A percentile compares a stretch with the other conserved stretches of the same genome.
These are phyloP conservation scores for Prunella strophiata DNA, from an alignment of 2,797 vertebrate genomes.

Conservation along the genomic window DNA sequence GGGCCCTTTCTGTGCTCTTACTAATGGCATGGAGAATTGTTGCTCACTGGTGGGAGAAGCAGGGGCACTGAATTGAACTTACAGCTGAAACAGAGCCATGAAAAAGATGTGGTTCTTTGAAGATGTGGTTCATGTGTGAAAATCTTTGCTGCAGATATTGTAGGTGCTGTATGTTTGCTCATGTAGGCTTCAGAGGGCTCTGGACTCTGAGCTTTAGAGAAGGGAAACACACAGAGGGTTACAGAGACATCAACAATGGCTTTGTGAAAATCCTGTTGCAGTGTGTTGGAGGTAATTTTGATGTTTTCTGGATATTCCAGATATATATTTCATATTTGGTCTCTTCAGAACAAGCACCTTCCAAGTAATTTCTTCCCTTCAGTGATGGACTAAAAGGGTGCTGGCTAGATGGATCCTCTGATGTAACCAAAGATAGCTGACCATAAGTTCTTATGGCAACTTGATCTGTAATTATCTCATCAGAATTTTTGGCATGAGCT, in stretches of 20 bases:
- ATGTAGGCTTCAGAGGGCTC: neutral
- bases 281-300: neutral
- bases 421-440: neutral
- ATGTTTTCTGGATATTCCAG: neutral
- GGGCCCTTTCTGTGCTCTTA: neutral
- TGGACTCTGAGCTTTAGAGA: neutral
- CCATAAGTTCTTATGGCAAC: neutral
- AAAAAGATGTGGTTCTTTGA: neutral
- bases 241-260: neutral
- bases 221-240: neutral
- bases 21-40: neutral
- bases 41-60: neutral
- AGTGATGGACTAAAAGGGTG: neutral
- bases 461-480: neutral
- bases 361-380: neutral
- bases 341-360: neutral
- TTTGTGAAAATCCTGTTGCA: neutral
- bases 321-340: neutral
- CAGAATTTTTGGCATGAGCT: neutral
- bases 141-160: neutral
- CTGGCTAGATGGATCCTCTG: neutral
- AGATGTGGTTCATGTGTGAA: neutral
- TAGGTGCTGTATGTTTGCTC: neutral
- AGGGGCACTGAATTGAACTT: neutral
- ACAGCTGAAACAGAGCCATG: neutral